phyloP scores from a whole-genome alignment of 2,888 invertebrate species.

The Limnephilus marmoratus region DNA sequence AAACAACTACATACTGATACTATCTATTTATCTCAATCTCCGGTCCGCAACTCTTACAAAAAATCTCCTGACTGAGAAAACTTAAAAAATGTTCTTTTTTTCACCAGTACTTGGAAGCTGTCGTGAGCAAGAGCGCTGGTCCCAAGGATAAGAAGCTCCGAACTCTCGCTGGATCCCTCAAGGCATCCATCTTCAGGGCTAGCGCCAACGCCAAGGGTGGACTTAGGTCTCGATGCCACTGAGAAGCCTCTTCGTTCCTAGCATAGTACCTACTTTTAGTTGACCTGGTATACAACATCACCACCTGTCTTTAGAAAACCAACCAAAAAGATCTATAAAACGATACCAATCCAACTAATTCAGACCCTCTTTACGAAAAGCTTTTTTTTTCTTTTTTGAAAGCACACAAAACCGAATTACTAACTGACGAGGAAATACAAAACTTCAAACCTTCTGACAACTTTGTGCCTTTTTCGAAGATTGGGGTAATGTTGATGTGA shows the following conservation, averaged over 20 bases:
- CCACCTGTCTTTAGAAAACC: slow-evolving; percentile 9
- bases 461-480: not conserved
- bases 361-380: not conserved
- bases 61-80: too few species aligned
- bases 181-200: slow-evolving; percentile 61
- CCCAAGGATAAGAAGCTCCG: slow-evolving; percentile 54
- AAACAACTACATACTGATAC: too few species aligned
- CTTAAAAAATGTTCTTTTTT: not conserved
- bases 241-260: not conserved
- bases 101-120: slow-evolving; percentile 58
- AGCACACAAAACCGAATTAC: not conserved
- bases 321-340: not conserved
- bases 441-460: not conserved
- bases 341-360: not conserved
- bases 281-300: slow-evolving; percentile 18
- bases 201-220: slow-evolving; percentile 52
- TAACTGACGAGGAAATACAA: not conserved
- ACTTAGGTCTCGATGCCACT: slow-evolving; percentile 30
- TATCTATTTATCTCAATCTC: too few species aligned
- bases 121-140: slow-evolving; percentile 26
- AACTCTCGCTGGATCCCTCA: slow-evolving; percentile 60
- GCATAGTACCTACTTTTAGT: not conserved
- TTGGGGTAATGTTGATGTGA: not conserved
- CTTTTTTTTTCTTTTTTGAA: not conserved
- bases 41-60: too few species aligned